Evolutionary conservation across 2,797 vertebrate species (phyloP), one percentile per base, ranked within the genome.

Genomic region (Pseudochaenichthys georgianus): DNA sequence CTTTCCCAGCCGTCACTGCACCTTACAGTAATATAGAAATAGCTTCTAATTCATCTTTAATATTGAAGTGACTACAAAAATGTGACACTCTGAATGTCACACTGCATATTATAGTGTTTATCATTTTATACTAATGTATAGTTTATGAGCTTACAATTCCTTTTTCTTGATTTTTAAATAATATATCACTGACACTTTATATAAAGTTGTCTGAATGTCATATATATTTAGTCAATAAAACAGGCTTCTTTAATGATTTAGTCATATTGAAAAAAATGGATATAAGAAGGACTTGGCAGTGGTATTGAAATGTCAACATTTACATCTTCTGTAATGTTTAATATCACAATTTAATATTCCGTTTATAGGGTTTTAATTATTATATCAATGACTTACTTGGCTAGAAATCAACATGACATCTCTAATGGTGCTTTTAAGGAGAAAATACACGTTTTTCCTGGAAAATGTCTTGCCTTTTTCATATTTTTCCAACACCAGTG

Each of bases 61-160:
- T 59, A 47, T 50, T 43, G 23, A 54, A 8, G n/a, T 13, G 64
- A 13, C 23, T 82, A 9, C 3, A 48, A 38, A 78, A 81, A 63
- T 57, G 28, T 78, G 65, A 57, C 19, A 46, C 31, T 34, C 41
- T 76, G 71, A 87, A 75, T 78, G 71, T 73, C 74, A 77, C 52
- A 12, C 28, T 73, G 57, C 43, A 80, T 69, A 73, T 73, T 66
- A 54, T 42, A 72, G 13, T 62, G 52, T 10, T 3, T 38, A 62
- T 52, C 46, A 52, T 51, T 48, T 60, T 23, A 52, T 43, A 50
- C 34, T 9, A 46, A 23, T 59, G 4, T 34, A 13, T 28, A 16
- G 9, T 46, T 55, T 66, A 58, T 47, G 52, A 48, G 52, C 31
- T 52, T 64, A 21, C 38, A 41, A 43, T 61, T 73, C 46, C 1